phyloP scores from a whole-genome alignment of 2,888 invertebrate species.

The Caenorhabditis afra region DNA sequence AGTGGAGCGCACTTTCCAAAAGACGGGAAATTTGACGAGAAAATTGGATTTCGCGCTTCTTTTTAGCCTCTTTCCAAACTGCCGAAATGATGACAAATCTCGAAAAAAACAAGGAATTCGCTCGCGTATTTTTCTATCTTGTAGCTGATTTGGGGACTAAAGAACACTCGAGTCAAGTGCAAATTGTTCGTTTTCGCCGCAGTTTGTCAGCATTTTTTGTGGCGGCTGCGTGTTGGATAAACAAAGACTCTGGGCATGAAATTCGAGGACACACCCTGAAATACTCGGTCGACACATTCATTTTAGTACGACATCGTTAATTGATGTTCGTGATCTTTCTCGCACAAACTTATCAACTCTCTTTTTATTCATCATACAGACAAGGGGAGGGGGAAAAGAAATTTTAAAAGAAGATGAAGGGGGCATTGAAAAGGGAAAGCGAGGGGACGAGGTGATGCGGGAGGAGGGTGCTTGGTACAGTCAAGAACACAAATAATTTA shows the following conservation, averaged over 20 bases:
- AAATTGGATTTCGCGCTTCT: no score
- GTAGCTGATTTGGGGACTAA: neutral
- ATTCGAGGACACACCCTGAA: slow-evolving; percentile 33
- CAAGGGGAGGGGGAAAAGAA: neutral
- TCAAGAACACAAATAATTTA: neutral
- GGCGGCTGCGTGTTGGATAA: neutral
- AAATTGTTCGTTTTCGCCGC: slow-evolving; percentile 13
- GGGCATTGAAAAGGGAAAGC: no score
- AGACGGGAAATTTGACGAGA: no score
- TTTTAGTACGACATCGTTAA: slow-evolving; percentile 7
- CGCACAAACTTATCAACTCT: neutral
- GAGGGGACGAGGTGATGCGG: no score
- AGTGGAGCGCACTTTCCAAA: no score
- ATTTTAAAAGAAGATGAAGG: neutral
- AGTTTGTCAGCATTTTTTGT: slow-evolving; percentile 17
- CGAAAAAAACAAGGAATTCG: neutral
- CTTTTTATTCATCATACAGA: slow-evolving; percentile 14
- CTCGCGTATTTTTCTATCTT: neutral
- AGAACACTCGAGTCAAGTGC: slow-evolving; percentile 16
- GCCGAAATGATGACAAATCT: neutral
- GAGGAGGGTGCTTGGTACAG: neutral
- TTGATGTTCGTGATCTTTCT: slow-evolving; percentile 8
- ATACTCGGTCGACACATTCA: neutral
- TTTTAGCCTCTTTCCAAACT: neutral
- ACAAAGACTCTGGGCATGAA: slow-evolving; percentile 15